phyloP scores from a whole-genome alignment of 2,888 invertebrate species.

The Ligdia adustata region DNA sequence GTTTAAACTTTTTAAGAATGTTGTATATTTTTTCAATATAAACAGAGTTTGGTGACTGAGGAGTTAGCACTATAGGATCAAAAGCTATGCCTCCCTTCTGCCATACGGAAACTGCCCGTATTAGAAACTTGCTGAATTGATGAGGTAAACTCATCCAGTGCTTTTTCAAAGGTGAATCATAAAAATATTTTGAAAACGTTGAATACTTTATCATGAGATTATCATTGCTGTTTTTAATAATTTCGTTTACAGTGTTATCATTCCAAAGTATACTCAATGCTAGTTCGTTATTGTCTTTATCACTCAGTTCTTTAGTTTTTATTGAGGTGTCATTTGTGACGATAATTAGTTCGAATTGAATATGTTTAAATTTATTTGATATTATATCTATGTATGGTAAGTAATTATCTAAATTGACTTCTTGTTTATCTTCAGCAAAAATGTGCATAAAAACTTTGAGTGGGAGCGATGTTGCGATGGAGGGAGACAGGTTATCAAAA shows the following conservation, averaged over 20 bases:
- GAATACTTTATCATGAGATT: conserved; percentile 55
- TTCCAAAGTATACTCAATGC: conserved; percentile 63
- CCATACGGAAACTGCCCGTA: conserved; percentile 68
- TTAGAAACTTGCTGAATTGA: conserved; percentile 61
- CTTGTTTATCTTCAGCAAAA: conserved; percentile 50
- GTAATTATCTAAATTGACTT: conserved; percentile 53
- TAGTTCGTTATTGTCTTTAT: conserved; percentile 61
- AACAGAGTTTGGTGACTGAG: conserved; percentile 48
- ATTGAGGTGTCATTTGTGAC: conserved; percentile 58
- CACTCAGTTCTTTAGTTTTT: conserved; percentile 41
- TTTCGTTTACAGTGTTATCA: conserved; percentile 36
- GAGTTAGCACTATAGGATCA: conserved; percentile 62
- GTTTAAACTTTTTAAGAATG: conserved; percentile 50
- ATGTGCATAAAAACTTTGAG: conserved; percentile 65
- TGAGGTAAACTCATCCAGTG: conserved; percentile 59
- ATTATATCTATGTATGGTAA: conserved; percentile 59
- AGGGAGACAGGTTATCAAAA: not conserved
- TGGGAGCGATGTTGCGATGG: conserved; percentile 10
- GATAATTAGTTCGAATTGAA: conserved; percentile 60
- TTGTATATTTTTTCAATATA: conserved; percentile 60
- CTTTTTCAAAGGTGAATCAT: conserved; percentile 62
- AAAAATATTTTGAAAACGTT: conserved; percentile 56
- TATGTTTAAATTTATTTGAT: conserved; percentile 54
- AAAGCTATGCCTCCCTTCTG: conserved; percentile 72
- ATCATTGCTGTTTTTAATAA: conserved; percentile 31